Conservation (phyloP, 2,888 invertebrate species). For the Eupithecia centaureata region DNA sequence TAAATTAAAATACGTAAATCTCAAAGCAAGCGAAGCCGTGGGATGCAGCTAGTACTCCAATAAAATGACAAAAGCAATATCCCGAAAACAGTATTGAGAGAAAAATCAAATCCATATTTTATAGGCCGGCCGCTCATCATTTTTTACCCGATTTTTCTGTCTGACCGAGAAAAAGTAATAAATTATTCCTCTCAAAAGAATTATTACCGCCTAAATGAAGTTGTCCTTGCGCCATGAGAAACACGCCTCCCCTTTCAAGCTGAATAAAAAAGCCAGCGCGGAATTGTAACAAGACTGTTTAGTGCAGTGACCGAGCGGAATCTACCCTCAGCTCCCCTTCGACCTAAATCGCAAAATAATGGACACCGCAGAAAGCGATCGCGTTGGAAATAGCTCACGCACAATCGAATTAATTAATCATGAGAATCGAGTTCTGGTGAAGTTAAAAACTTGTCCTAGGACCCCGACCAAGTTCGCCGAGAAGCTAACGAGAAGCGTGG, state of each 20-base stretch:
- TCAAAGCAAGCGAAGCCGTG: too few species aligned
- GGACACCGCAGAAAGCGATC: slow-evolving; percentile 69
- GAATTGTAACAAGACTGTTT: slow-evolving; percentile 70
- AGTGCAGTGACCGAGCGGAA: slow-evolving; percentile 76
- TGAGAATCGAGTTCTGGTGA: slow-evolving; percentile 67
- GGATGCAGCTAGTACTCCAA: too few species aligned
- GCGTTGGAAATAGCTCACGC: slow-evolving; percentile 73
- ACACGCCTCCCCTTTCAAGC: slow-evolving; percentile 60
- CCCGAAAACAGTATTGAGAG: slow-evolving; percentile 36
- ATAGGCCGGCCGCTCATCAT: slow-evolving; percentile 42
- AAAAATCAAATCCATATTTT: slow-evolving; percentile 45
- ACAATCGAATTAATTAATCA: slow-evolving; percentile 84
- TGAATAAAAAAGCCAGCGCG: slow-evolving; percentile 58
- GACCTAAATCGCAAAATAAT: slow-evolving; percentile 77
- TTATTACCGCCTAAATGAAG: slow-evolving; percentile 62
- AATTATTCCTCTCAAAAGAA: slow-evolving; percentile 48
- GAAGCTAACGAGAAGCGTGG: slow-evolving; percentile 81
- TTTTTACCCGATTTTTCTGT: slow-evolving; percentile 39
- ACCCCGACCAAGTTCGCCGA: slow-evolving; percentile 75
- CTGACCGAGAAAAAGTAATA: slow-evolving; percentile 46
- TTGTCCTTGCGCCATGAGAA: slow-evolving; percentile 57
- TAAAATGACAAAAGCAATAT: slow-evolving; percentile 24
- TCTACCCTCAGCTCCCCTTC: slow-evolving; percentile 65
- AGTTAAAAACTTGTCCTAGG: slow-evolving; percentile 80
- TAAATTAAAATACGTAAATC: too few species aligned